Evolutionary conservation across 2,113 vertebrate species (phyloP).

Genomic region (Thamnaconus septentrionalis): DNA sequence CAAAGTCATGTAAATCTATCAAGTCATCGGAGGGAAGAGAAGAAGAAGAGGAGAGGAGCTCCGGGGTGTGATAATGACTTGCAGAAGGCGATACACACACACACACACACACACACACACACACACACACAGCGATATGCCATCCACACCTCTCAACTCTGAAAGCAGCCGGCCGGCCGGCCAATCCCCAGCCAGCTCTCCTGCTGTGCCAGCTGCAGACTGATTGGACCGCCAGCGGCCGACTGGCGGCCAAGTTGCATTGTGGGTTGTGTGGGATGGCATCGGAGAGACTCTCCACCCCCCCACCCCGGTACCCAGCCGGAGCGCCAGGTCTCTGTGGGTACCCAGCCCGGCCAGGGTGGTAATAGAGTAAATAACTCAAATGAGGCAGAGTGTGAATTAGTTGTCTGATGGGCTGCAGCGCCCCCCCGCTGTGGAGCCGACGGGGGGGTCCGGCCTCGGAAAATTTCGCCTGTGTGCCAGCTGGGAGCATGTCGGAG

Average conservation of each 20-base stretch:
- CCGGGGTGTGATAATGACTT: constrained; percentile 75
- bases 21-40: constrained; percentile 61
- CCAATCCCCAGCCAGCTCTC: constrained; percentile 52
- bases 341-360: constrained; percentile 62
- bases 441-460: constrained; percentile 63
- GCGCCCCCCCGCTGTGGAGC: constrained; percentile 65
- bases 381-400: constrained; percentile 78
- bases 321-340: constrained; percentile 66
- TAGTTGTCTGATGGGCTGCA: constrained; percentile 74
- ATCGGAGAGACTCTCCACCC: constrained; percentile 44
- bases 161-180: constrained; percentile 54
- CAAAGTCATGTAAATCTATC: constrained; percentile 73
- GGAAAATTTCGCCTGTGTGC: constrained; percentile 45
- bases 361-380: constrained; percentile 79
- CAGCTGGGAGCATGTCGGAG: constrained; percentile 61
- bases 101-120: constrained; percentile 42
- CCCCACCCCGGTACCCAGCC: constrained; percentile 47
- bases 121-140: constrained; percentile 12
- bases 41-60: constrained; percentile 11
- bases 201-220: constrained; percentile 65
- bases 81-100: constrained; percentile 56
- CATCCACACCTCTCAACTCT: constrained; percentile 58
- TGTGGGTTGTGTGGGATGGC: constrained; percentile 35
- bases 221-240: constrained; percentile 60
- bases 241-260: constrained; percentile 27